Conservation (phyloP, 2,888 invertebrate genomes). For the Drosophila nr. medialis region DNA sequence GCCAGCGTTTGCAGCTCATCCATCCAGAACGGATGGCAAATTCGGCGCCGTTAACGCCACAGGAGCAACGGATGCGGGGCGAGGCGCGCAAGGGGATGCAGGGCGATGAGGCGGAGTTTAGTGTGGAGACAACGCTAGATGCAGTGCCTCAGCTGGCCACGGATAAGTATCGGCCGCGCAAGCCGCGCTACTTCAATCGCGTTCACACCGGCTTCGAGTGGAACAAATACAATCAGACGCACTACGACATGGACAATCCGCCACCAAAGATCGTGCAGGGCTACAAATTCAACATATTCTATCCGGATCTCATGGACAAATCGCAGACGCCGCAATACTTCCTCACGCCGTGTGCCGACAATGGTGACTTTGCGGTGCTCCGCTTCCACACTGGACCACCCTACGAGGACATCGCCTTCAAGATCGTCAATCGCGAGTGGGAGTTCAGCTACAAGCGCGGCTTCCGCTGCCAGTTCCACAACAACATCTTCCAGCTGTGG, state of each 20-base stretch:
- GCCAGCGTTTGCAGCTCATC: constrained; percentile 53
- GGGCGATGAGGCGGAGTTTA: constrained; percentile 95
- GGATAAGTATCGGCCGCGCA: constrained; percentile 98
- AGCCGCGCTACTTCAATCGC: constrained; percentile 98
- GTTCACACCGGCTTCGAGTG: constrained; percentile 99
- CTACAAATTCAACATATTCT: constrained; percentile 99
- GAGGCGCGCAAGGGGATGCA: constrained; percentile 94
- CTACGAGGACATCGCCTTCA: constrained; percentile 99
- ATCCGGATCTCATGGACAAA: constrained; percentile 99
- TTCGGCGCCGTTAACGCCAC: constrained; percentile 35
- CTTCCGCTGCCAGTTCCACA: constrained; percentile 99
- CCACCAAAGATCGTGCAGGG: constrained; percentile 99
- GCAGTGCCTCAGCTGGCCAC: constrained; percentile 94
- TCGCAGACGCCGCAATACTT: constrained; percentile 96
- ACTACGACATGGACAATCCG: constrained; percentile 99
- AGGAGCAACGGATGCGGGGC: constrained; percentile 89
- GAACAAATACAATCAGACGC: constrained; percentile 99
- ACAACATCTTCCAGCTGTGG: constrained; percentile 99
- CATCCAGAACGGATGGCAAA: constrained; percentile 78
- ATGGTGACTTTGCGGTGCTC: constrained; percentile 96
- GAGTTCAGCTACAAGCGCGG: constrained; percentile 99
- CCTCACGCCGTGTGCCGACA: constrained; percentile 95
- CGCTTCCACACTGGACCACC: constrained; percentile 99
- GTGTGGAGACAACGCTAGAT: constrained; percentile 94
- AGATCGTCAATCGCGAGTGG: constrained; percentile 99